These are phyloP conservation scores for Agrotis ipsilon DNA, from an alignment of 2,888 invertebrate genomes.

Conservation along the genomic window DNA sequence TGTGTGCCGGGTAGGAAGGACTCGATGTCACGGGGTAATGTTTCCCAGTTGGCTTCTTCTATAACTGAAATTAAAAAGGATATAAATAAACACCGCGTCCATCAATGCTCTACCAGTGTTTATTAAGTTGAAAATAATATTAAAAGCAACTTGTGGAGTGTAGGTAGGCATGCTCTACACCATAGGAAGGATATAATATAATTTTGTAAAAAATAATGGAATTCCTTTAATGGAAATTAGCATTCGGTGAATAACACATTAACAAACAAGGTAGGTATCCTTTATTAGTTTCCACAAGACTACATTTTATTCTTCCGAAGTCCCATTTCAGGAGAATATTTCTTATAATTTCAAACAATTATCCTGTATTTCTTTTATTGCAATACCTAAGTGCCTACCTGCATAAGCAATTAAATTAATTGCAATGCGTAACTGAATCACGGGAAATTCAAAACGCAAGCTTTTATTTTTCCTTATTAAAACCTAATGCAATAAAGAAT, in stretches of 20 bases:
- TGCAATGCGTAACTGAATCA: conserved; percentile 32
- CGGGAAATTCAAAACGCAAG: conserved; percentile 31
- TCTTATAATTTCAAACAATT: not conserved
- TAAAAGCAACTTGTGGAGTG: too few relatives aligned
- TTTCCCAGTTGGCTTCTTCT: conserved; percentile 98
- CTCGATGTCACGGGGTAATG: conserved; percentile 94
- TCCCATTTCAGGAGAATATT: not conserved
- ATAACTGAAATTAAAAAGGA: conserved; percentile 92
- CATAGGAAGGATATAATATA: too few relatives aligned
- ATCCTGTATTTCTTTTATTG: not conserved
- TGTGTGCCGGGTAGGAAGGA: conserved; percentile 91
- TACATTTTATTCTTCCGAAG: not conserved
- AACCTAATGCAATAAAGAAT: not conserved
- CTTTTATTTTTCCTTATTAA: conserved; percentile 48
- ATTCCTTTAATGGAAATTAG: not conserved
- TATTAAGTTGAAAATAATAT: too few relatives aligned
- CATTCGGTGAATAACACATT: not conserved
- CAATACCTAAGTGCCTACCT: not conserved
- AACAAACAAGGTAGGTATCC: not conserved
- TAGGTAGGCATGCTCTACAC: too few relatives aligned
- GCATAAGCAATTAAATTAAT: conserved; percentile 2
- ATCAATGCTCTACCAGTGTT: too few relatives aligned
- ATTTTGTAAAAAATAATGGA: too few relatives aligned
- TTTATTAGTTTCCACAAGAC: not conserved
- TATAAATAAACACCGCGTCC: too few relatives aligned